Conservation (phyloP, 2,797 vertebrate species). For the Pangasius sanitwongsei region DNA sequence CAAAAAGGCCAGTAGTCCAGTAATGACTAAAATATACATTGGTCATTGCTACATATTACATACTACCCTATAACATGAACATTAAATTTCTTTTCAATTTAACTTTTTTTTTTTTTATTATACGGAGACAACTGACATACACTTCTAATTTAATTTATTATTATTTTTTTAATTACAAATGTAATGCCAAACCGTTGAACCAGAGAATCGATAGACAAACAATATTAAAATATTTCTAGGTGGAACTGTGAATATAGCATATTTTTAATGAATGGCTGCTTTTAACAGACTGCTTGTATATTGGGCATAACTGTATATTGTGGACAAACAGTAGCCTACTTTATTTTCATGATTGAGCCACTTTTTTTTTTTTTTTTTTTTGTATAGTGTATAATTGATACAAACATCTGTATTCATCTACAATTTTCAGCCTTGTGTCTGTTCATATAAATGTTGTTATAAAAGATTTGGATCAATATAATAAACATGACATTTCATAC, state of each 20-base stretch:
- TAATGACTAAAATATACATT: neutral
- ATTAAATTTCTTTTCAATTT: neutral
- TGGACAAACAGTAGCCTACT: neutral
- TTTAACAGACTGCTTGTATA: slow-evolving; percentile 16
- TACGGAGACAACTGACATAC: neutral
- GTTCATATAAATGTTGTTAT: slow-evolving; percentile 24
- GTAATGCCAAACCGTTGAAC: neutral
- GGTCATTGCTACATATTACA: neutral
- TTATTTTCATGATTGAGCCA: slow-evolving; percentile 15
- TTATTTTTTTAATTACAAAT: neutral
- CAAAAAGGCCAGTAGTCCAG: slow-evolving; percentile 7
- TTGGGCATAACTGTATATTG: neutral
- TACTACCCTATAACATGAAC: neutral
- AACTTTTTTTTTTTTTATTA: neutral
- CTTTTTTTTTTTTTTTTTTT: neutral
- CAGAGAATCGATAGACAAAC: neutral
- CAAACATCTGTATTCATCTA: slow-evolving; percentile 3
- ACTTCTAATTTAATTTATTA: neutral
- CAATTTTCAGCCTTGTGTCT: slow-evolving; percentile 9
- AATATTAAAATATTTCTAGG: neutral
- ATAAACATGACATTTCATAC: slow-evolving; percentile 33
- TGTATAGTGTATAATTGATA: slow-evolving; percentile 8
- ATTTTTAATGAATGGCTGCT: neutral
- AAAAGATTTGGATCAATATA: slow-evolving; percentile 5
- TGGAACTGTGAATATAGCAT: slow-evolving; percentile 22